These are phyloP conservation scores for Monomorium pharaonis DNA, from an alignment of 1,140 invertebrate species.

Conservation along the genomic window DNA sequence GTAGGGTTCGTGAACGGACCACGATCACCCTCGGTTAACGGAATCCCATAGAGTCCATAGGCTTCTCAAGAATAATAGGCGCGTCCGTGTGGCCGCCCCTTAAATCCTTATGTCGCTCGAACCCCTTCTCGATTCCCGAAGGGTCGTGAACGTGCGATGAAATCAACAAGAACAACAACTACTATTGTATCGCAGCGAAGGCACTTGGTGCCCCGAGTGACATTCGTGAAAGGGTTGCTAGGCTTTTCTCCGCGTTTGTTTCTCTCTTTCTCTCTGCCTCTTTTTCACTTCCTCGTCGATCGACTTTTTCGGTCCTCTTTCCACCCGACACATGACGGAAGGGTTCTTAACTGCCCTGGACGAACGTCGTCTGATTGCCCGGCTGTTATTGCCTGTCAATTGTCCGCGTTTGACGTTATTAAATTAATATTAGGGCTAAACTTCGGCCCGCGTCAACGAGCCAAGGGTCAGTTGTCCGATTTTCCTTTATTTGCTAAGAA, in stretches of 20 bases:
- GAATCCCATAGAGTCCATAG: constrained; percentile 55
- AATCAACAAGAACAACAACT: constrained; percentile 86
- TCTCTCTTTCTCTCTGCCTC: constrained; percentile 5
- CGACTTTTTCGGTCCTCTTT: constrained; percentile 63
- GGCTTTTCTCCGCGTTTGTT: constrained; percentile 63
- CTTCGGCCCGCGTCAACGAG: constrained; percentile 30
- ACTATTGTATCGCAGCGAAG: constrained; percentile 74
- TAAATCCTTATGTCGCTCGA: constrained; percentile 80
- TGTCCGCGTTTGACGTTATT: constrained; percentile 83
- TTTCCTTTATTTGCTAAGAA: constrained; percentile 78
- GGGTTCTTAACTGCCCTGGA: constrained; percentile 74
- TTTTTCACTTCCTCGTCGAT: constrained; percentile 50
- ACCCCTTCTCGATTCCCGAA: constrained; percentile 80
- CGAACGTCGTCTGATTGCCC: constrained; percentile 79
- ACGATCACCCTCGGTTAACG: constrained; percentile 32
- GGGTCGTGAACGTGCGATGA: constrained; percentile 83
- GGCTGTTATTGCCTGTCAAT: constrained; percentile 85
- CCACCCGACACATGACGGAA: constrained; percentile 61
- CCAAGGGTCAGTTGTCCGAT: constrained; percentile 71
- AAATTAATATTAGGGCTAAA: constrained; percentile 83
- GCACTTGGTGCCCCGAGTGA: constrained; percentile 81
- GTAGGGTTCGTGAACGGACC: constrained; percentile 41
- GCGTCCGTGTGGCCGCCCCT: constrained; percentile 61
- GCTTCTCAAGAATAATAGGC: constrained; percentile 69
- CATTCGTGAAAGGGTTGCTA: constrained; percentile 83